Conservation (phyloP, 2,797 vertebrate species). For the Chaenodraco wilsoni region DNA sequence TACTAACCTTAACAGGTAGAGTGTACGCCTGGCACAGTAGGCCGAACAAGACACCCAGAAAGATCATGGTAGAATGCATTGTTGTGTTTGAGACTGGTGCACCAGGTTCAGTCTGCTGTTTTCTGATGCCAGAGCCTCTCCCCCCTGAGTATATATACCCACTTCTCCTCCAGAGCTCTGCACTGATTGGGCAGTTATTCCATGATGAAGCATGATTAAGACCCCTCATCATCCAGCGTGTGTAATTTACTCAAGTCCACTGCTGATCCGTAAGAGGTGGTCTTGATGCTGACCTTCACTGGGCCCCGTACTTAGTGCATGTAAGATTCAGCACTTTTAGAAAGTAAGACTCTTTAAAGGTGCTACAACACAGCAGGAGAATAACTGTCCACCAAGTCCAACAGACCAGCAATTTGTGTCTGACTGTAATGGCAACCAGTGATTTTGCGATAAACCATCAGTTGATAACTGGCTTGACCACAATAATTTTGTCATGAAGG, state of each 20-base stretch:
- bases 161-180: conserved; percentile 47
- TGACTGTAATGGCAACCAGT: conserved; percentile 63
- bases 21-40: conserved; percentile 63
- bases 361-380: conserved; percentile 52
- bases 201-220: conserved; percentile 67
- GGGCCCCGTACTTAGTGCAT: conserved; percentile 59
- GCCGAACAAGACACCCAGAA: conserved; percentile 62
- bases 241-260: conserved; percentile 74
- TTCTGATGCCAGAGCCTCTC: conserved; percentile 30
- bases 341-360: conserved; percentile 53
- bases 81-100: conserved; percentile 37
- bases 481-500: conserved; percentile 59
- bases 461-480: conserved; percentile 55
- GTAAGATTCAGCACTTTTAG: conserved; percentile 77
- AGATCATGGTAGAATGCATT: conserved; percentile 63
- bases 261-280: conserved; percentile 71
- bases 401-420: conserved; percentile 74
- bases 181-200: conserved; percentile 66
- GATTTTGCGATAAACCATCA: conserved; percentile 72
- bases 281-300: conserved; percentile 64
- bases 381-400: conserved; percentile 51
- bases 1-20: conserved; percentile 80
- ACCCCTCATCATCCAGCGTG: conserved; percentile 65
- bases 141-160: conserved; percentile 71
- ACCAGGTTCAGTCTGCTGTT: conserved; percentile 32